Conservation (phyloP, 2,797 vertebrate genomes). For the Poeciliopsis paucimaculata region DNA sequence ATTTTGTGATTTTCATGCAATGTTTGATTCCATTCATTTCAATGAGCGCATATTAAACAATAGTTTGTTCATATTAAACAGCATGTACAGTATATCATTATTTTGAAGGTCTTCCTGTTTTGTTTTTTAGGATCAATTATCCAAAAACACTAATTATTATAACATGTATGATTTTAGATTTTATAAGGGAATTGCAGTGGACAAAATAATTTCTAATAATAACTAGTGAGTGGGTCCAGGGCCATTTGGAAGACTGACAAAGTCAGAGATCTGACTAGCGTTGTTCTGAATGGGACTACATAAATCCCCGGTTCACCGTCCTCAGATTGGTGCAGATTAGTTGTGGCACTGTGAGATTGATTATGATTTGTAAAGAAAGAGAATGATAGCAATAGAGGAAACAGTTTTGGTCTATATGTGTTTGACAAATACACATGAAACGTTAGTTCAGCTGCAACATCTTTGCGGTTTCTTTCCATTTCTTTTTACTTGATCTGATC, state of each 20-base stretch:
- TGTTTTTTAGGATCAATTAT: too few species aligned
- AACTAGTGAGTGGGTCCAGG: too few species aligned
- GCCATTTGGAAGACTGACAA: too few species aligned
- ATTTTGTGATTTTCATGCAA: background rate
- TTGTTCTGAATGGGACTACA: background rate
- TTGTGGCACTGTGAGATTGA: background rate
- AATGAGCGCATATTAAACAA: background rate
- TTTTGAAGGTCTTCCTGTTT: too few species aligned
- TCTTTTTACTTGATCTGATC: conserved; percentile 47
- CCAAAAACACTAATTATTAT: background rate
- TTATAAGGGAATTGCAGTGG: background rate
- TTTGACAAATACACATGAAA: background rate
- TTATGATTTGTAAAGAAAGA: background rate
- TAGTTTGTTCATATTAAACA: too few species aligned
- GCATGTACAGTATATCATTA: too few species aligned
- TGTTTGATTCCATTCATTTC: background rate
- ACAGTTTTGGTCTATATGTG: background rate
- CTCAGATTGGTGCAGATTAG: background rate
- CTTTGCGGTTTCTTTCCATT: conserved; percentile 36
- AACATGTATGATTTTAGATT: background rate
- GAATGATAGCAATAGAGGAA: background rate
- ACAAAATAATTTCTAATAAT: background rate
- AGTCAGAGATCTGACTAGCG: background rate
- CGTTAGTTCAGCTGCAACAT: conserved; percentile 45
- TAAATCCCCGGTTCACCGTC: background rate